Conservation (phyloP, 2,113 vertebrate species). For the Barbus barbus region DNA sequence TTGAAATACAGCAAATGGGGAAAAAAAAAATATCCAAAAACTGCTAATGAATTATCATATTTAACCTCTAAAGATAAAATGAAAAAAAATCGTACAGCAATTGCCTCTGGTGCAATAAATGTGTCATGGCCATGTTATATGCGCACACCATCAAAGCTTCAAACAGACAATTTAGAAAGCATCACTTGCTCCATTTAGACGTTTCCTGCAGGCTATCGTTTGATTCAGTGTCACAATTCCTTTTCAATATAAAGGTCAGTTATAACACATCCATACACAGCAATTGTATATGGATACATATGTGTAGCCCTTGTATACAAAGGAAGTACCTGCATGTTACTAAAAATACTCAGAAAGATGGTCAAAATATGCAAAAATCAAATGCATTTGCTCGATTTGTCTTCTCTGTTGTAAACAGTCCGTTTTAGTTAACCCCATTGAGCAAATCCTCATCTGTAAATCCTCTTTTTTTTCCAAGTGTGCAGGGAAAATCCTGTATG, state of each 20-base stretch:
- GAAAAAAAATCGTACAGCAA: background rate
- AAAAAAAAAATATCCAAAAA: background rate
- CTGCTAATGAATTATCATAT: background rate
- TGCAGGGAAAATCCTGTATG: constrained; percentile 33
- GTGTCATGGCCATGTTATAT: background rate
- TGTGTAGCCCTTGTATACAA: background rate
- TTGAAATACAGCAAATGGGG: background rate
- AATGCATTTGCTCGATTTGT: constrained; percentile 60
- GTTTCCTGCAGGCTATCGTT: background rate
- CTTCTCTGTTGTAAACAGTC: constrained; percentile 43
- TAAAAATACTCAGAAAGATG: background rate
- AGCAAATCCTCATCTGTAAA: constrained; percentile 69
- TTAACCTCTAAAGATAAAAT: background rate
- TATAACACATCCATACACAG: constrained; percentile 25
- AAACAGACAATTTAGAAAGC: background rate
- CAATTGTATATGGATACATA: background rate
- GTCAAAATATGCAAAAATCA: constrained; percentile 30
- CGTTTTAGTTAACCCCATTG: constrained; percentile 63
- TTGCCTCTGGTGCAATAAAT: background rate
- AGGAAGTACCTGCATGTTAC: background rate
- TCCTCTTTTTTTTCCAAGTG: constrained; percentile 56
- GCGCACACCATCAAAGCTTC: background rate
- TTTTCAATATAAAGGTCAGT: constrained; percentile 11
- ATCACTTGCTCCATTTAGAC: background rate
- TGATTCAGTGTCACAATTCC: background rate